These are phyloP conservation scores for Pegea sp. DNA, from an alignment of 23 tunicate genomes.

Conservation along the genomic window DNA sequence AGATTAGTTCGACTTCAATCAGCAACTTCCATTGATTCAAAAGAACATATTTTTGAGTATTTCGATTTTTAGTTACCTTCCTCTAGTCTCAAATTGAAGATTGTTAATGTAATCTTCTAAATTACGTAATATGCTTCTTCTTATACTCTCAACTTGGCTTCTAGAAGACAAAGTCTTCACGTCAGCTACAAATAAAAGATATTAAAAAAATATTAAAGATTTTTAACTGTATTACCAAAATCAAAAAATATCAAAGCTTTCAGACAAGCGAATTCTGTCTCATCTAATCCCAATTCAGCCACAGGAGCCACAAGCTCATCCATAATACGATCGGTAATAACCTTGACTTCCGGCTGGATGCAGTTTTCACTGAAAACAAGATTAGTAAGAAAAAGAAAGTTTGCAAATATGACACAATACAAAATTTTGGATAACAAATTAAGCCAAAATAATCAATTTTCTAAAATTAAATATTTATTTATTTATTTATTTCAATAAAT, in stretches of 20 bases:
- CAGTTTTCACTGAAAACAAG: constrained; percentile 6
- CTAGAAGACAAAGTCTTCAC: constrained; percentile 9
- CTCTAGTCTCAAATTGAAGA: constrained; percentile 49
- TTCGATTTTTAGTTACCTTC: too few species aligned
- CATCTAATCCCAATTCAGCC: constrained; percentile 56
- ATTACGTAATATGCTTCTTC: constrained; percentile 24
- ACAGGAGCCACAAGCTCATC: constrained; percentile 75
- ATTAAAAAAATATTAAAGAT: too few species aligned
- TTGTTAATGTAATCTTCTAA: constrained; percentile 95
- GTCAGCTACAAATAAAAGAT: too few species aligned
- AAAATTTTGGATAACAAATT: too few species aligned
- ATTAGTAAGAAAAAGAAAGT: too few species aligned
- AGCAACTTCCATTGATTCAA: too few species aligned
- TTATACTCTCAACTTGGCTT: constrained; percentile 33
- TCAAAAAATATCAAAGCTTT: constrained; percentile 94
- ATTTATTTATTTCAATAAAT: too few species aligned
- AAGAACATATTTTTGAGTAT: too few species aligned
- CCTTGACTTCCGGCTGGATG: constrained; percentile 63
- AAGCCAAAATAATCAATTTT: too few species aligned
- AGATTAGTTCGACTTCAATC: too few species aligned
- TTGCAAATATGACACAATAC: too few species aligned
- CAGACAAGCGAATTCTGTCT: constrained; percentile 60
- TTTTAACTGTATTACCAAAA: constrained; percentile 16
- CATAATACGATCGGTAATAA: constrained; percentile 52
- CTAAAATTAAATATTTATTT: too few species aligned